These are phyloP conservation scores for Ashinkailepas kermadecensis DNA, from an alignment of 2,888 invertebrate species.

Conservation along the genomic window DNA sequence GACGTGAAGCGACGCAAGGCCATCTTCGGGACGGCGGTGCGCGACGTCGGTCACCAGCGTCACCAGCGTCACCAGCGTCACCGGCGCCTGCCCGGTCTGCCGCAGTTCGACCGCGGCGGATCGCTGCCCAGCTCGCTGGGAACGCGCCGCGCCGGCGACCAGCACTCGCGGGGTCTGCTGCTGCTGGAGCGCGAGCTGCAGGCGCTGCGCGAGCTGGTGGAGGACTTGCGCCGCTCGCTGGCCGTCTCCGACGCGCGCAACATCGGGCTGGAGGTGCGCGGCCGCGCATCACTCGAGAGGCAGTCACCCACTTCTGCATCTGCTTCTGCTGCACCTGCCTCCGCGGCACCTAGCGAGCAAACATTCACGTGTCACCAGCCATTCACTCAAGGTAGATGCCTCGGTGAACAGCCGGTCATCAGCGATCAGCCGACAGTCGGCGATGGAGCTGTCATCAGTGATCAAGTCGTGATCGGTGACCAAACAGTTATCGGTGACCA, in stretches of 20 bases:
- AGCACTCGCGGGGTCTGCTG: neutral
- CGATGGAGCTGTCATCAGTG: too few relatives aligned
- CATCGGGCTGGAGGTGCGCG: slow-evolving; percentile 12
- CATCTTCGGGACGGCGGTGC: neutral
- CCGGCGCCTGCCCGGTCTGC: neutral
- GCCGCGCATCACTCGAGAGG: neutral
- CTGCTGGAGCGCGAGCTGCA: slow-evolving; percentile 6
- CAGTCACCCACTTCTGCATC: too few relatives aligned
- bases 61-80: neutral
- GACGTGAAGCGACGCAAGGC: neutral
- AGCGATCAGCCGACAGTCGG: too few relatives aligned
- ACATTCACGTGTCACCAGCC: too few relatives aligned
- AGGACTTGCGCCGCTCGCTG: slow-evolving; percentile 6
- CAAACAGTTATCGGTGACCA: too few relatives aligned
- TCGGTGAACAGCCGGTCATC: too few relatives aligned
- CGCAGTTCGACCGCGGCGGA: neutral
- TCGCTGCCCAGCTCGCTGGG: neutral
- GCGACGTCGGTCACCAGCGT: neutral
- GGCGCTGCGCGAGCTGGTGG: slow-evolving; percentile 6
- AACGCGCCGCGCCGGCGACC: too few relatives aligned
- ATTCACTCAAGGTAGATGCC: too few relatives aligned
- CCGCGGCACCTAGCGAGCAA: too few relatives aligned
- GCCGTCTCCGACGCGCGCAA: neutral
- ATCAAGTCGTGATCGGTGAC: too few relatives aligned
- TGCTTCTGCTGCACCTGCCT: too few relatives aligned